phyloP scores from a whole-genome alignment of 2,113 vertebrate genomes.

The Xiphophorus couchianus region DNA sequence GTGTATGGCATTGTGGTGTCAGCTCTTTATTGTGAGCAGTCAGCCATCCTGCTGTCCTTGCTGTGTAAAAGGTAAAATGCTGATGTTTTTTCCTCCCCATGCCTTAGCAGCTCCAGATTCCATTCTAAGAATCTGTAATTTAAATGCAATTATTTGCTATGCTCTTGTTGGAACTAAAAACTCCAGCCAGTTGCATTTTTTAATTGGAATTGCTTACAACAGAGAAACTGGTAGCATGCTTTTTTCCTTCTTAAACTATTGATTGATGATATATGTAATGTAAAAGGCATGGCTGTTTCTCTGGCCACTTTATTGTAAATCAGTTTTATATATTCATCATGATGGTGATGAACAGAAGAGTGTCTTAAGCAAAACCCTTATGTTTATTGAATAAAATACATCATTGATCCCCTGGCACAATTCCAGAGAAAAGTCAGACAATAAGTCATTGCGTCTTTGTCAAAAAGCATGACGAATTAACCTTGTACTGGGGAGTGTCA shows the following conservation, averaged over 20 bases:
- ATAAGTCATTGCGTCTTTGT: constrained; percentile 75
- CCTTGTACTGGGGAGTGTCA: constrained; percentile 50
- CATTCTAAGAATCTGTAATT: constrained; percentile 64
- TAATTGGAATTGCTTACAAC: constrained; percentile 10
- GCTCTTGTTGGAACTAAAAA: constrained; percentile 37
- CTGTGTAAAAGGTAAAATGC: constrained; percentile 70
- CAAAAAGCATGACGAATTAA: constrained; percentile 70
- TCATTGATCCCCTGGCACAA: constrained; percentile 50
- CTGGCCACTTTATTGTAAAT: constrained; percentile 16
- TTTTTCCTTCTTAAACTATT: background rate
- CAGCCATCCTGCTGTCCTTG: constrained; percentile 77
- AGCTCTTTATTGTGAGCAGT: constrained; percentile 75
- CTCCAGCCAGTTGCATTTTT: constrained; percentile 56
- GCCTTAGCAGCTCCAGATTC: constrained; percentile 56
- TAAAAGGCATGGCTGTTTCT: background rate
- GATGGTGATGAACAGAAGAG: constrained; percentile 1
- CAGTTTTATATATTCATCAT: constrained; percentile 31
- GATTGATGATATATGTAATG: background rate
- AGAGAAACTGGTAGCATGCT: constrained; percentile 5
- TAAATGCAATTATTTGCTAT: constrained; percentile 68
- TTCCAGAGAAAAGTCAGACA: constrained; percentile 60
- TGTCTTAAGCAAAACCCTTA: constrained; percentile 28
- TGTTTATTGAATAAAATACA: constrained; percentile 58
- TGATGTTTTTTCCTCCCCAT: constrained; percentile 70
- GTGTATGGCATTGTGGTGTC: constrained; percentile 65